Conservation (phyloP, 2,113 vertebrate genomes). For the Ceyx cyanopectus region DNA sequence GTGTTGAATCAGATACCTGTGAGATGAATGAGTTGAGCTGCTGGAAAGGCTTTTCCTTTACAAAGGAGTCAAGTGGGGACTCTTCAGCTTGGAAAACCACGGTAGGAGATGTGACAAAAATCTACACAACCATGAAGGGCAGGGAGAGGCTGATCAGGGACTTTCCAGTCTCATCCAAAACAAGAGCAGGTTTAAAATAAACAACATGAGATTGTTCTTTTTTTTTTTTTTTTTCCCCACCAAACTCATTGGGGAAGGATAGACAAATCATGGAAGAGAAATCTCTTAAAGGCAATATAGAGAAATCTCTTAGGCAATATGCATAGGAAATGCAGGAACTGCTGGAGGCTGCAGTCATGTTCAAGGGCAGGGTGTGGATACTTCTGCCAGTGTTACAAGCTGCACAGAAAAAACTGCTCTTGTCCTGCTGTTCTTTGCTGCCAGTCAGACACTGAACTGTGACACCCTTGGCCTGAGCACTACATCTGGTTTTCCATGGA, state of each 20-base stretch:
- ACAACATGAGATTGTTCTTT: background rate
- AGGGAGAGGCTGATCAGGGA: background rate
- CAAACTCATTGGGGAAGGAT: background rate
- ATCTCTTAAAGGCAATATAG: background rate
- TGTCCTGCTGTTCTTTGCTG: background rate
- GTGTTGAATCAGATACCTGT: background rate
- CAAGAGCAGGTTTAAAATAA: background rate
- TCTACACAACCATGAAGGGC: background rate
- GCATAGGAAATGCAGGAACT: background rate
- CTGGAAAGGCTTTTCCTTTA: background rate
- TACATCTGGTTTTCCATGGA: fast-evolving
- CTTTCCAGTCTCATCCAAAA: background rate
- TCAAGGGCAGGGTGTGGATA: background rate
- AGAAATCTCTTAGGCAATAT: background rate
- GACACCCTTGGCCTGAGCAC: background rate
- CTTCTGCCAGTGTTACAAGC: background rate
- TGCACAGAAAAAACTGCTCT: background rate
- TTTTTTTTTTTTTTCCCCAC: fast-evolving
- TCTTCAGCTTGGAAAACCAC: background rate
- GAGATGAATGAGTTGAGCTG: background rate
- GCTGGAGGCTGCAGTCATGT: background rate
- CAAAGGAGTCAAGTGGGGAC: background rate
- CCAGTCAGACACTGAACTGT: background rate
- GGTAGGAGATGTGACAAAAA: background rate
- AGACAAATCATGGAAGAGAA: background rate